These are phyloP conservation scores for Riptortus pedestris DNA, from an alignment of 1,140 invertebrate genomes.

Conservation along the genomic window DNA sequence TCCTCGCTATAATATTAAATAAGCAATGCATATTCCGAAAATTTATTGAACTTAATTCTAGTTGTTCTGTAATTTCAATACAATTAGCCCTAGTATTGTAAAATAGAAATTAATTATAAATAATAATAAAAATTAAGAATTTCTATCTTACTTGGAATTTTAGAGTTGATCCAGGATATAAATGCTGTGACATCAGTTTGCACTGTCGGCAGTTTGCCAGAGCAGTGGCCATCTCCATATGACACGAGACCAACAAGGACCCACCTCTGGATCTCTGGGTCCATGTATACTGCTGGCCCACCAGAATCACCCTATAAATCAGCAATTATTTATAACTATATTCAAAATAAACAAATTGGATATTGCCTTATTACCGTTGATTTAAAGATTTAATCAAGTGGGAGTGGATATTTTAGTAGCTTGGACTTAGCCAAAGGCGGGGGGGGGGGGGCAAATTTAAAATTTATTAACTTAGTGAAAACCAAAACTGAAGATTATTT, in stretches of 20 bases:
- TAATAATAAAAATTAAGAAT: not conserved
- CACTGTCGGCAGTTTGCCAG: not conserved
- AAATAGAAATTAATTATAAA: too few species aligned
- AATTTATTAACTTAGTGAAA: too few species aligned
- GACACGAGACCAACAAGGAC: constrained; percentile 2
- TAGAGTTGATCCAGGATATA: constrained; percentile 1
- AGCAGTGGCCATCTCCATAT: not conserved
- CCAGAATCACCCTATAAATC: constrained; percentile 14
- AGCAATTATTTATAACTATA: too few species aligned
- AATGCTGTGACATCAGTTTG: not conserved
- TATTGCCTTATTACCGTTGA: not conserved
- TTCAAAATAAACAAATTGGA: not conserved
- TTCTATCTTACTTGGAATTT: not conserved
- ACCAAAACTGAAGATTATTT: too few species aligned
- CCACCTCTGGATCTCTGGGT: constrained; percentile 13
- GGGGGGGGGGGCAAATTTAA: too few species aligned
- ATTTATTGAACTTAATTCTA: too few species aligned
- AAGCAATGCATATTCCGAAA: too few species aligned
- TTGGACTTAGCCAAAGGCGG: too few species aligned
- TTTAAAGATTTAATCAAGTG: not conserved
- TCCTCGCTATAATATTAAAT: too few species aligned
- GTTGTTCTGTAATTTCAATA: too few species aligned
- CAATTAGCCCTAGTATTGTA: too few species aligned
- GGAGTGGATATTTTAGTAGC: not conserved
- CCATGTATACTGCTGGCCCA: constrained; percentile 1